phyloP scores from a whole-genome alignment of 1,140 invertebrate species.

The Drosophila truncata region DNA sequence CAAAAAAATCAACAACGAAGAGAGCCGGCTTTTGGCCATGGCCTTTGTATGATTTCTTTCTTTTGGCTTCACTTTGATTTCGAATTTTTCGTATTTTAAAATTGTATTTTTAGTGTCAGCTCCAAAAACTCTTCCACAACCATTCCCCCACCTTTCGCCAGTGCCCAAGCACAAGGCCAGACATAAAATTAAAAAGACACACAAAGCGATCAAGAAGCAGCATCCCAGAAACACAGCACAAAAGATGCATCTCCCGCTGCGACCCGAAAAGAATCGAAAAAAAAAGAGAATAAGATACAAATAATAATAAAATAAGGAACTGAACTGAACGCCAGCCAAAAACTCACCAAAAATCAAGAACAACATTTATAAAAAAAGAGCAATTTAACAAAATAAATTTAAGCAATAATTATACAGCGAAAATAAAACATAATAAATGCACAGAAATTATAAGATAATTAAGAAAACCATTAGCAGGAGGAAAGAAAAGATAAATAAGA shows the following conservation, averaged over 20 bases:
- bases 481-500: background rate
- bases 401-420: slow-evolving; percentile 21
- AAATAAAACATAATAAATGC: slow-evolving; percentile 17
- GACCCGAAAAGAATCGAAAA: slow-evolving; percentile 51
- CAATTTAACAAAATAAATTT: slow-evolving; percentile 35
- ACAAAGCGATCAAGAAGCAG: slow-evolving; percentile 67
- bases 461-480: background rate
- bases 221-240: slow-evolving; percentile 18
- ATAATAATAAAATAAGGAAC: slow-evolving; percentile 38
- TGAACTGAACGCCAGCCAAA: slow-evolving; percentile 8
- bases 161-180: slow-evolving; percentile 62
- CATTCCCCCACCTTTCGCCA: slow-evolving; percentile 5
- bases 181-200: slow-evolving; percentile 77
- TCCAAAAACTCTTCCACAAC: slow-evolving; percentile 50
- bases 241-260: slow-evolving; percentile 78
- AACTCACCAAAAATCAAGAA: slow-evolving; percentile 2
- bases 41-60: slow-evolving; percentile 76
- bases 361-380: slow-evolving; percentile 6
- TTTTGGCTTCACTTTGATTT: slow-evolving; percentile 53
- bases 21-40: slow-evolving; percentile 43
- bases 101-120: slow-evolving; percentile 73
- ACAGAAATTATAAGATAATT: slow-evolving; percentile 28
- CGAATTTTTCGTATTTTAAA: slow-evolving; percentile 60
- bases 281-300: background rate
- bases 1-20: background rate